A percentile compares a stretch with the other conserved stretches of the same genome.
Evolutionary conservation across 2,888 invertebrate species (phyloP).

Genomic region (Tromatobia lineatoria): DNA sequence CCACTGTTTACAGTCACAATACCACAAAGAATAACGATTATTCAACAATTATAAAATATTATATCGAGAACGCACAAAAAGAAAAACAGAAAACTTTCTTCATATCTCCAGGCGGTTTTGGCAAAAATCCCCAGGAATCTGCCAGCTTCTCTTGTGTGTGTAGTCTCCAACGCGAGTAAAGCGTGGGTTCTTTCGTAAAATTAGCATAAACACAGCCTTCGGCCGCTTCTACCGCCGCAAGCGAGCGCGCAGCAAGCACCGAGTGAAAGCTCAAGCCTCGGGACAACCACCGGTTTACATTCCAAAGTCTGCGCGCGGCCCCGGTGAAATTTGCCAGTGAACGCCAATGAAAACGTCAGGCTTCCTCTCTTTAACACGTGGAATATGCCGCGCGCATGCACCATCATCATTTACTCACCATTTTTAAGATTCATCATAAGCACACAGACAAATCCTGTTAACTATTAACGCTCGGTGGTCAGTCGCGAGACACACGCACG

Average conservation of each 20-base stretch:
- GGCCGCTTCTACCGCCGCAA: slow-evolving; percentile 69
- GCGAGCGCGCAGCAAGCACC: slow-evolving; percentile 62
- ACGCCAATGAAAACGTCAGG: background rate
- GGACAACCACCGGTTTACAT: slow-evolving; percentile 56
- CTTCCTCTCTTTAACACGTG: slow-evolving; percentile 49
- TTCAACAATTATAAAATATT: background rate
- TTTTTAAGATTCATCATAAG: slow-evolving; percentile 20
- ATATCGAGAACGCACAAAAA: background rate
- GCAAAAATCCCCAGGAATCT: slow-evolving; percentile 26
- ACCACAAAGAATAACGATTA: background rate
- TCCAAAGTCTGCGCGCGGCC: slow-evolving; percentile 28
- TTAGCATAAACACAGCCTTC: slow-evolving; percentile 65
- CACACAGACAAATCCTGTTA: slow-evolving; percentile 17
- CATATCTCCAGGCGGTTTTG: slow-evolving; percentile 5
- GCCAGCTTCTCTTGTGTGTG: background rate
- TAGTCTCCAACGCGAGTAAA: slow-evolving; percentile 19
- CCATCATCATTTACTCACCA: background rate
- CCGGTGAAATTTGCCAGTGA: slow-evolving; percentile 45
- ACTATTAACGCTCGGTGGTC: background rate
- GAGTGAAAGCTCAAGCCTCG: slow-evolving; percentile 70
- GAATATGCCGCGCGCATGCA: background rate
- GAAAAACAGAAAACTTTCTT: slow-evolving; percentile 13
- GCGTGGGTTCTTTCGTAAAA: slow-evolving; percentile 49
- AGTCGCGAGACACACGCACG: background rate
- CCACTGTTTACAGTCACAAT: too few relatives aligned